phyloP scores from a whole-genome alignment of 2,113 vertebrate species.

The Sinocyclocheilus anshuiensis region DNA sequence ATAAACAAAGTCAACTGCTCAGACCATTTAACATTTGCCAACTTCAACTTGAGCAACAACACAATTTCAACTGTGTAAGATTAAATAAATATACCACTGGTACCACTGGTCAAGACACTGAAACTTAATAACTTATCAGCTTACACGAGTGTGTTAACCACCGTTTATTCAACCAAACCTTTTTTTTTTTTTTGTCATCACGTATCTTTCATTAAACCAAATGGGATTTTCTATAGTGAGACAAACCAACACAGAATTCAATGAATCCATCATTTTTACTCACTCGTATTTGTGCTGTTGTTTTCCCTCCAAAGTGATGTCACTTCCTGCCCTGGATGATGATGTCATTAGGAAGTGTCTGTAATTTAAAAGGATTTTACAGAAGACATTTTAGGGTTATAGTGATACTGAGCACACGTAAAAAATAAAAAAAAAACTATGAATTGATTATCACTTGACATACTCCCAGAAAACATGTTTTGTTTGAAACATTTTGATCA shows the following conservation, averaged over 20 bases:
- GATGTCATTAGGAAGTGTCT: background rate
- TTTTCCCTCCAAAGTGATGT: background rate
- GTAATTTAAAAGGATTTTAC: background rate
- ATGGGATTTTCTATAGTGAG: background rate
- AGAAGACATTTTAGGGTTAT: background rate
- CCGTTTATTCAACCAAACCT: background rate
- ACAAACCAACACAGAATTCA: background rate
- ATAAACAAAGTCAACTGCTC: background rate
- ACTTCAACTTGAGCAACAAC: background rate
- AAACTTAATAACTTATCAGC: too few relatives aligned
- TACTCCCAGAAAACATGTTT: background rate
- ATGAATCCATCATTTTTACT: background rate
- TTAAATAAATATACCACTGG: background rate
- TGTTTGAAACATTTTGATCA: background rate
- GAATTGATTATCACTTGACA: background rate
- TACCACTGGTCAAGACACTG: background rate
- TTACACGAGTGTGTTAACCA: background rate
- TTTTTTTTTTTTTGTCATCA: background rate
- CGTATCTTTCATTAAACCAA: background rate
- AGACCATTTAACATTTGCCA: background rate
- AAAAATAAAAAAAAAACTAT: background rate
- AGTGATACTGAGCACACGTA: background rate
- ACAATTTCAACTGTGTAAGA: background rate
- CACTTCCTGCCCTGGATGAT: background rate
- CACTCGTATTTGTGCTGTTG: background rate